A percentile compares a stretch with the other conserved stretches of the same genome.
phyloP scores from a whole-genome alignment of 2,113 vertebrate genomes.

The Tonatia bakeri region DNA sequence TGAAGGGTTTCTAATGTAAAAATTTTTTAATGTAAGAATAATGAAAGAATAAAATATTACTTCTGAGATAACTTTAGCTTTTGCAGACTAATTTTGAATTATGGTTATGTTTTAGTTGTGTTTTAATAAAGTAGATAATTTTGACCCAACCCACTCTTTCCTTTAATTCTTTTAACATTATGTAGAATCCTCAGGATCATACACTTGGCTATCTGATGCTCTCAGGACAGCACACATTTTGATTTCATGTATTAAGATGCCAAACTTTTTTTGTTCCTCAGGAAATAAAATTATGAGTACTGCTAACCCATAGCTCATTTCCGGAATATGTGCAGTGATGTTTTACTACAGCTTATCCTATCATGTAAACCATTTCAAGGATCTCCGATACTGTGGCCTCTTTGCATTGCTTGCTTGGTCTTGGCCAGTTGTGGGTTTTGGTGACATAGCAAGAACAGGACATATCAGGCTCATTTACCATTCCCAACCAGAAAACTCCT shows the following conservation, averaged over 20 bases:
- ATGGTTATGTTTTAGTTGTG: background rate
- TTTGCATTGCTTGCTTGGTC: background rate
- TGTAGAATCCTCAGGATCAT: background rate
- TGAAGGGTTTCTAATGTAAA: background rate
- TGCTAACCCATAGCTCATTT: background rate
- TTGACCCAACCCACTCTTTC: background rate
- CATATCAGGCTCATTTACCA: background rate
- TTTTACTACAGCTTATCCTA: background rate
- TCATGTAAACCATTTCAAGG: background rate
- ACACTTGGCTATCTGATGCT: background rate
- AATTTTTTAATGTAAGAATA: background rate
- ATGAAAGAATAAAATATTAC: background rate
- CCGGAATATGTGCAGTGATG: background rate
- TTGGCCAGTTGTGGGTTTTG: background rate
- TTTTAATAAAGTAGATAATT: slow-evolving; percentile 31
- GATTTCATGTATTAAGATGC: background rate
- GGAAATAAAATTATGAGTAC: background rate
- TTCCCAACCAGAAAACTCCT: background rate
- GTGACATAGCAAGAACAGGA: background rate
- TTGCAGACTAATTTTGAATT: background rate
- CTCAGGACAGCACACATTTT: background rate
- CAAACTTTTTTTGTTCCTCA: background rate
- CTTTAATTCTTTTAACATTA: background rate
- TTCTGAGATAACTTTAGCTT: background rate
- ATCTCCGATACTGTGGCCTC: background rate